Conservation (phyloP, 2,113 vertebrate genomes). For the Anser brachyrhynchus region DNA sequence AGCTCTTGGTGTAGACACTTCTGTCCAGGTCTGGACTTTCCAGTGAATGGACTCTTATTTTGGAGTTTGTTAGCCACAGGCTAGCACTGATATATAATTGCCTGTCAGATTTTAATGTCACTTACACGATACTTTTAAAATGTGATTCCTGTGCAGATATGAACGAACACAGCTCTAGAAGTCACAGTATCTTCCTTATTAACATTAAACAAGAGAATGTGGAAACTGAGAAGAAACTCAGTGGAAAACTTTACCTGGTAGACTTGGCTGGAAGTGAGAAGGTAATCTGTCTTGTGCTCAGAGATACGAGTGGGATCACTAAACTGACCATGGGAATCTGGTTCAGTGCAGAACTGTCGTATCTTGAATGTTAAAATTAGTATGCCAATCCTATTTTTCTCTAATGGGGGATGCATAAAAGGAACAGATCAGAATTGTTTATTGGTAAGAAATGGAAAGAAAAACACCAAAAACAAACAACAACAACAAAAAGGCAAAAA, state of each 20-base stretch:
- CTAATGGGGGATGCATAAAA: neutral
- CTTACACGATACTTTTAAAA: neutral
- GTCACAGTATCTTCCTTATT: constrained; percentile 96
- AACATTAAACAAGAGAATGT: constrained; percentile 97
- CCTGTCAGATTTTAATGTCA: neutral
- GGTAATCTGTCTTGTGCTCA: constrained; percentile 69
- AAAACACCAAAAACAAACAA: neutral
- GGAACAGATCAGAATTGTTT: neutral
- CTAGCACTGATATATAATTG: neutral
- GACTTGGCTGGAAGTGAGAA: constrained; percentile 97
- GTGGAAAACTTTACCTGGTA: constrained; percentile 95
- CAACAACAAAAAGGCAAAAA: no score
- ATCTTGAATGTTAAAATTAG: rapidly evolving
- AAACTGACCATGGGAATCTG: rapidly evolving
- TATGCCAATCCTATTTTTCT: no score
- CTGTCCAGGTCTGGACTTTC: neutral
- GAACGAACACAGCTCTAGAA: constrained; percentile 98
- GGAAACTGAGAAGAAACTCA: constrained; percentile 94
- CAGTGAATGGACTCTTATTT: rapidly evolving
- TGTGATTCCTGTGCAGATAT: constrained; percentile 84
- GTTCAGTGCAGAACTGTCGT: neutral
- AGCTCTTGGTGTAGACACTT: neutral
- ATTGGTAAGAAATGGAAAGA: neutral
- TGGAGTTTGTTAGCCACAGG: neutral
- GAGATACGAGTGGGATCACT: neutral